A percentile compares a stretch with the other conserved stretches of the same genome.
phyloP scores from a whole-genome alignment of 2,113 vertebrate genomes.

The Neolamprologus devosi region DNA sequence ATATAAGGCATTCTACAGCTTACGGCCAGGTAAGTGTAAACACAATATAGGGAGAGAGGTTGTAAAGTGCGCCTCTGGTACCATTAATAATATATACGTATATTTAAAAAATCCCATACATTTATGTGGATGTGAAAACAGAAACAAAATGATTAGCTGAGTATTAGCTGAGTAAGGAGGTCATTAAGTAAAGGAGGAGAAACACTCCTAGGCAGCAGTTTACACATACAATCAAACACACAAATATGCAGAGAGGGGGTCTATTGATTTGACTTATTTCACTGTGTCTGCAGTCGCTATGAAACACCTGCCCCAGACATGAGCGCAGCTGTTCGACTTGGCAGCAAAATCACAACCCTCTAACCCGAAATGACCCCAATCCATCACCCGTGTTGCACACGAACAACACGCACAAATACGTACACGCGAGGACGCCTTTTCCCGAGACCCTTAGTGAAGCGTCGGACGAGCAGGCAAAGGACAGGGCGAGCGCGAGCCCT shows the following conservation, averaged over 20 bases:
- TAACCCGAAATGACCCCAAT: conserved; percentile 64
- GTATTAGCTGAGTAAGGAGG: neutral
- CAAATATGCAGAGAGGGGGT: neutral
- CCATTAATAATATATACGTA: conserved; percentile 63
- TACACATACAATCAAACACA: neutral
- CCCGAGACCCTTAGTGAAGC: neutral
- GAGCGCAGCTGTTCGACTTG: conserved; percentile 70
- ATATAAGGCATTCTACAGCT: neutral
- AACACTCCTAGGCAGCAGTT: neutral
- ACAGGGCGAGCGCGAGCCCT: neutral
- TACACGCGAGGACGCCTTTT: neutral
- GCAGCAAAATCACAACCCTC: conserved; percentile 58
- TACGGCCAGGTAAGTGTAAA: neutral
- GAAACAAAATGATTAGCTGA: neutral
- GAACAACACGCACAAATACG: neutral
- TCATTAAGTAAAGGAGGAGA: neutral
- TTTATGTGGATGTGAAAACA: neutral
- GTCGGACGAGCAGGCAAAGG: neutral
- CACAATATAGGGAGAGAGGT: neutral
- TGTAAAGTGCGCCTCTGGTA: conserved; percentile 58
- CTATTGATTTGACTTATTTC: conserved; percentile 66
- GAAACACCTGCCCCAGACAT: conserved; percentile 65
- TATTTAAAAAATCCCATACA: conserved; percentile 30
- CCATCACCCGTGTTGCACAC: conserved; percentile 57
- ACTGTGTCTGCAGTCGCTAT: conserved; percentile 54